Percentiles rank a stretch among this genome's conserved stretches.
Conservation (phyloP, 2,888 invertebrate genomes). For the Agrilus biguttatus region DNA sequence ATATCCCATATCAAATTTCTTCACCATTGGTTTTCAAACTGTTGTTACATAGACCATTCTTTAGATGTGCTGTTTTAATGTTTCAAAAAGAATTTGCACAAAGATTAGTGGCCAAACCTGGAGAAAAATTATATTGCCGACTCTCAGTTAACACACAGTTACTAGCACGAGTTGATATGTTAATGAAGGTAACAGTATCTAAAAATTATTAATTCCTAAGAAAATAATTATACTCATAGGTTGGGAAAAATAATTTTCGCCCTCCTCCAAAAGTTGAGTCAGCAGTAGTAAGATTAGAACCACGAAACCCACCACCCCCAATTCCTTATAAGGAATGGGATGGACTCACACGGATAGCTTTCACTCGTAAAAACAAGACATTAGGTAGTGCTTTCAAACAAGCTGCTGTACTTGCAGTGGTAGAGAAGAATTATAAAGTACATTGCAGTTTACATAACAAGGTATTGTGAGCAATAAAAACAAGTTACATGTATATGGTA, state of each 20-base stretch:
- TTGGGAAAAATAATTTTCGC: conserved; percentile 95
- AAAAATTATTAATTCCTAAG: neutral
- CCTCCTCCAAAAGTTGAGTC: conserved; percentile 99
- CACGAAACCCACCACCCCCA: conserved; percentile 90
- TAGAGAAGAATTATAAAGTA: conserved; percentile 84
- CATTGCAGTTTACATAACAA: conserved; percentile 78
- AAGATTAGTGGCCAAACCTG: conserved; percentile 89
- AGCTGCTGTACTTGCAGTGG: conserved; percentile 61
- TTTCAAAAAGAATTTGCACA: conserved; percentile 98
- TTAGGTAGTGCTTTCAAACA: conserved; percentile 81
- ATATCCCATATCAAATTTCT: conserved; percentile 96
- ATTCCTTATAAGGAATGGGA: conserved; percentile 98
- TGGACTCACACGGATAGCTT: conserved; percentile 87
- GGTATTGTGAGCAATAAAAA: conserved; percentile 27
- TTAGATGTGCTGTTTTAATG: conserved; percentile 94
- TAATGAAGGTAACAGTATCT: conserved; percentile 71
- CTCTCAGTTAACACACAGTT: conserved; percentile 94
- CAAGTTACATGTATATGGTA: neutral
- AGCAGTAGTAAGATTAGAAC: conserved; percentile 93
- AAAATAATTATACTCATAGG: conserved; percentile 32
- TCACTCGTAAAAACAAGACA: conserved; percentile 94
- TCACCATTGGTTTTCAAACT: conserved; percentile 94
- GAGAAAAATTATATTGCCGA: conserved; percentile 92
- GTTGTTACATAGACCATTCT: conserved; percentile 68
- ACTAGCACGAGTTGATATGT: conserved; percentile 82